Conservation (phyloP, 2,888 invertebrate species). For the Lepidocyrtinus sp. region DNA sequence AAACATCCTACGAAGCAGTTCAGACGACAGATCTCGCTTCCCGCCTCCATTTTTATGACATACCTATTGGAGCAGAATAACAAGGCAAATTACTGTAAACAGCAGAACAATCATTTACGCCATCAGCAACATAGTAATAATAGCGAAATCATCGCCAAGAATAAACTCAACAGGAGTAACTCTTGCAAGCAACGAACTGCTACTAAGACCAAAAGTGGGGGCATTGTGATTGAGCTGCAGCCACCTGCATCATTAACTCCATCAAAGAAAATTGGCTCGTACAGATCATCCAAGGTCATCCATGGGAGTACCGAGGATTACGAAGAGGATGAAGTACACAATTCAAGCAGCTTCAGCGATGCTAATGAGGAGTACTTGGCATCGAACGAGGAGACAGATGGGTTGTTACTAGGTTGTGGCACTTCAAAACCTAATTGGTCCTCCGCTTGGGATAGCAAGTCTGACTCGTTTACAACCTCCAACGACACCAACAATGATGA, state of each 20-base stretch:
- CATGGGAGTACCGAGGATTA: slow-evolving; percentile 37
- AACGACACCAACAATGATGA: neutral
- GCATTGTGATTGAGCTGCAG: neutral
- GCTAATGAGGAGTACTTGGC: slow-evolving; percentile 16
- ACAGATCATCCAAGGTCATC: slow-evolving; percentile 26
- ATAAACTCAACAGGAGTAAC: slow-evolving; percentile 38
- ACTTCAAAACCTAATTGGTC: slow-evolving; percentile 13
- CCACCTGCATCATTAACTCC: neutral
- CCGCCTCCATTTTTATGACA: slow-evolving; percentile 65
- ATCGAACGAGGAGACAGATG: neutral
- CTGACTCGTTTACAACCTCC: slow-evolving; percentile 11
- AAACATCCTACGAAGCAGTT: slow-evolving; percentile 59
- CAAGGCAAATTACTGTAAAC: slow-evolving; percentile 33
- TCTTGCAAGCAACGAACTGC: slow-evolving; percentile 27
- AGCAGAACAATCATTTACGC: neutral
- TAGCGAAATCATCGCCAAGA: slow-evolving; percentile 20
- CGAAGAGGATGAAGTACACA: slow-evolving; percentile 24
- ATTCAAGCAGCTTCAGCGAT: slow-evolving; percentile 27
- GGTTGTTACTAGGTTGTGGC: neutral
- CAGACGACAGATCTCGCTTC: slow-evolving; percentile 66
- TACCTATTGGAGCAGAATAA: slow-evolving; percentile 60
- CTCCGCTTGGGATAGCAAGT: slow-evolving; percentile 33
- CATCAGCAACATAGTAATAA: slow-evolving; percentile 20
- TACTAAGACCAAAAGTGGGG: neutral
- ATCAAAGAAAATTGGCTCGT: slow-evolving; percentile 2